Evolutionary conservation across 1,140 invertebrate species (phyloP).

Genomic region (Trichomalopsis sarcophagae): DNA sequence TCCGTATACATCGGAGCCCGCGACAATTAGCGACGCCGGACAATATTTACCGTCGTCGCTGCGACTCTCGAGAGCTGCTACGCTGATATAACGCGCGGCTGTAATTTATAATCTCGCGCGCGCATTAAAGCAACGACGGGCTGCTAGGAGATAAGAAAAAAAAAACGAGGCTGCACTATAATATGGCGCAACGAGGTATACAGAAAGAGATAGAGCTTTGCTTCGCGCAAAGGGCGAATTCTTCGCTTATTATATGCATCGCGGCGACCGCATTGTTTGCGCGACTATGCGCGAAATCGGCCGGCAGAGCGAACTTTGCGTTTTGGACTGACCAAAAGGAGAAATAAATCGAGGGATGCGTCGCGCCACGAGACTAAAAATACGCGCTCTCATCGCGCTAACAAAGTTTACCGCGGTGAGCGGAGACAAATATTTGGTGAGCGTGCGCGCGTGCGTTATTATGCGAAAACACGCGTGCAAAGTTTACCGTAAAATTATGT

Average conservation of each 20-base stretch:
- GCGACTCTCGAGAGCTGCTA: background rate
- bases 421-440: background rate
- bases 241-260: background rate
- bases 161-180: background rate
- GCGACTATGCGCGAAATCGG: too few relatives aligned
- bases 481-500: too few relatives aligned
- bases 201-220: background rate
- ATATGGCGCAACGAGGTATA: background rate
- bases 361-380: too few relatives aligned
- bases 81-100: background rate
- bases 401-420: background rate
- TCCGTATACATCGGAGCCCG: too few relatives aligned
- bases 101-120: conserved; percentile 2
- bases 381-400: background rate
- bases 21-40: background rate
- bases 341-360: too few relatives aligned
- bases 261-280: background rate
- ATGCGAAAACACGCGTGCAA: too few relatives aligned
- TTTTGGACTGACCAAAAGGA: background rate
- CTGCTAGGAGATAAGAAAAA: background rate
- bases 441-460: background rate
- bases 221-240: background rate
- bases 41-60: conserved; percentile 12
- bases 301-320: too few relatives aligned
- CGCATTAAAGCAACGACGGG: background rate